A percentile compares a stretch with the other conserved stretches of the same genome.
These are phyloP conservation scores for Diacarnus erythraeanus DNA, from an alignment of 37 sponge, comb jelly and placozoan genomes.

Conservation along the genomic window DNA sequence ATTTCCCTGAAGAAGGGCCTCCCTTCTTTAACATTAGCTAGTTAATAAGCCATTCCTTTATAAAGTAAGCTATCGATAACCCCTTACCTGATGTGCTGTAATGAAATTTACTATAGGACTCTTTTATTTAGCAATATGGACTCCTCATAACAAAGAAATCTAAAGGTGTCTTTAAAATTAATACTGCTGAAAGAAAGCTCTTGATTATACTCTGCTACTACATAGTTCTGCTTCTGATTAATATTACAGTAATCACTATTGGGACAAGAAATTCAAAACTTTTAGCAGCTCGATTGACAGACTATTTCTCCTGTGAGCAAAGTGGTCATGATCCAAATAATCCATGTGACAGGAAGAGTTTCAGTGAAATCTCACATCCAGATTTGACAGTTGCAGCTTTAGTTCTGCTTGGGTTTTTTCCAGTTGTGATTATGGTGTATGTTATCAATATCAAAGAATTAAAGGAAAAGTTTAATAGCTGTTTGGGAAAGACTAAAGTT, in stretches of 20 bases:
- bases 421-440: conserved; percentile 25
- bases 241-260: not conserved
- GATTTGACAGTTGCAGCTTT: not conserved
- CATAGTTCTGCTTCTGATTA: conserved; percentile 5
- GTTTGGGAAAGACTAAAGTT: not conserved
- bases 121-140: not conserved
- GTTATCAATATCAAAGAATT: not conserved
- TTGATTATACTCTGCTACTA: conserved; percentile 36
- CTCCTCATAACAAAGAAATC: not conserved
- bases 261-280: not conserved
- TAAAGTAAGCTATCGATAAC: too few relatives aligned
- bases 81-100: too few relatives aligned
- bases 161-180: not conserved
- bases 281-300: not conserved
- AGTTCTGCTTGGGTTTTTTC: conserved; percentile 10
- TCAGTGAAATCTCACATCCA: not conserved
- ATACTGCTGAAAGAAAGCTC: conserved; percentile 37
- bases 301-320: conserved; percentile 18
- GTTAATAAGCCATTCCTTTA: too few relatives aligned
- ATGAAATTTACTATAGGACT: too few relatives aligned
- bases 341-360: conserved; percentile 5
- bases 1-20: too few relatives aligned
- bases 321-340: not conserved
- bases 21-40: too few relatives aligned
- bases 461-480: not conserved